These are phyloP conservation scores for Eledone cirrhosa DNA, from an alignment of 2,888 invertebrate genomes.

Conservation along the genomic window DNA sequence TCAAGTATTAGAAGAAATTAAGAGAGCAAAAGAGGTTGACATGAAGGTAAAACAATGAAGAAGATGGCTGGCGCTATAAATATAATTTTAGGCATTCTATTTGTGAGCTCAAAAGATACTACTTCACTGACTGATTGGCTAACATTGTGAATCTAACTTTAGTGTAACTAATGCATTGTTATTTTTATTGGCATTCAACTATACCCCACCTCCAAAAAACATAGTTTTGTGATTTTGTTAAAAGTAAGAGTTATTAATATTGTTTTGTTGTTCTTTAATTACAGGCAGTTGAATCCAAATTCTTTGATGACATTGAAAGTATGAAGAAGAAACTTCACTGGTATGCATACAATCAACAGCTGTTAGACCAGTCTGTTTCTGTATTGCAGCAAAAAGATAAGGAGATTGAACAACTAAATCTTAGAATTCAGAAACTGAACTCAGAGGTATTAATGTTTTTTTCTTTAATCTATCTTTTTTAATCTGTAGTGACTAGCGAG, in stretches of 20 bases:
- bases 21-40: conserved; percentile 49
- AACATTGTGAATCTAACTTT: no score
- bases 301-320: conserved; percentile 50
- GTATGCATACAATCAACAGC: conserved; percentile 65
- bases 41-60: conserved; percentile 41
- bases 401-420: conserved; percentile 55
- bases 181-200: no score
- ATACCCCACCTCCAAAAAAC: no score
- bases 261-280: neutral
- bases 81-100: no score
- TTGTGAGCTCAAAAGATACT: no score
- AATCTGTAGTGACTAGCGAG: no score
- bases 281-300: conserved; percentile 51
- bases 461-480: no score
- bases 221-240: no score
- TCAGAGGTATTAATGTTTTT: conserved; percentile 47
- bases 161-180: no score
- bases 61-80: no score
- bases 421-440: conserved; percentile 55
- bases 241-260: no score
- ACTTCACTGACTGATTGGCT: no score
- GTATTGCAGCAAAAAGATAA: conserved; percentile 54
- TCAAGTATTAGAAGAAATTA: conserved; percentile 45
- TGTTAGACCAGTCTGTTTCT: conserved; percentile 59
- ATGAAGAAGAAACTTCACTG: conserved; percentile 60